phyloP scores from a whole-genome alignment of 35 echinoderm and acorn worm genomes.

The Anneissia japonica region DNA sequence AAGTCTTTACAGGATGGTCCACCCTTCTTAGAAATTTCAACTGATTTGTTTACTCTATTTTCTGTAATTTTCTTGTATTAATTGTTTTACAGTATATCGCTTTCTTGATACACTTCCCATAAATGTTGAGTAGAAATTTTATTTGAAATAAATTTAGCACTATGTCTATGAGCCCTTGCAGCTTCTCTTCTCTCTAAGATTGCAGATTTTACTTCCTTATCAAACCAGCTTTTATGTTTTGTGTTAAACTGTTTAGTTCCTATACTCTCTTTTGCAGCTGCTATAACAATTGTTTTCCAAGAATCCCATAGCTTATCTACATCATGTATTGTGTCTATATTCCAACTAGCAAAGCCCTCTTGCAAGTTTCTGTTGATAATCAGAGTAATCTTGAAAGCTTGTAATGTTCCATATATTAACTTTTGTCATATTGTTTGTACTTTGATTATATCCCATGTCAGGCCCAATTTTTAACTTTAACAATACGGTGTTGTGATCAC shows the following conservation, averaged over 20 bases:
- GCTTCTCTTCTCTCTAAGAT: no score
- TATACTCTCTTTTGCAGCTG: not conserved
- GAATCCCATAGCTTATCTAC: not conserved
- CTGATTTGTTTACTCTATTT: no score
- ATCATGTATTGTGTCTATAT: not conserved
- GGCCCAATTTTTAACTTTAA: not conserved
- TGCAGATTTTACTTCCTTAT: no score
- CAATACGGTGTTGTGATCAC: not conserved
- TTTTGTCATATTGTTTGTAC: not conserved
- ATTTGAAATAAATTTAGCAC: no score
- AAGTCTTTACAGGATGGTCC: no score
- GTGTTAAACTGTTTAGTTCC: not conserved
- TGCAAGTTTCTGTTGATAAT: not conserved
- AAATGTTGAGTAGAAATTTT: no score
- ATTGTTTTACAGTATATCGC: no score
- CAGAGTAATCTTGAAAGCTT: not conserved
- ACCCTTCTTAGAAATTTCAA: no score
- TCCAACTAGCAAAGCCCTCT: not conserved
- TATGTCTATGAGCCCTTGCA: no score
- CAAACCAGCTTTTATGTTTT: no score
- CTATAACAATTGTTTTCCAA: not conserved
- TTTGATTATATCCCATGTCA: not conserved
- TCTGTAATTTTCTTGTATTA: no score
- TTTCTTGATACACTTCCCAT: no score
- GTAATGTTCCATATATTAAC: not conserved